These are phyloP conservation scores for Salminus brasiliensis DNA, from an alignment of 2,113 vertebrate species.

Conservation along the genomic window DNA sequence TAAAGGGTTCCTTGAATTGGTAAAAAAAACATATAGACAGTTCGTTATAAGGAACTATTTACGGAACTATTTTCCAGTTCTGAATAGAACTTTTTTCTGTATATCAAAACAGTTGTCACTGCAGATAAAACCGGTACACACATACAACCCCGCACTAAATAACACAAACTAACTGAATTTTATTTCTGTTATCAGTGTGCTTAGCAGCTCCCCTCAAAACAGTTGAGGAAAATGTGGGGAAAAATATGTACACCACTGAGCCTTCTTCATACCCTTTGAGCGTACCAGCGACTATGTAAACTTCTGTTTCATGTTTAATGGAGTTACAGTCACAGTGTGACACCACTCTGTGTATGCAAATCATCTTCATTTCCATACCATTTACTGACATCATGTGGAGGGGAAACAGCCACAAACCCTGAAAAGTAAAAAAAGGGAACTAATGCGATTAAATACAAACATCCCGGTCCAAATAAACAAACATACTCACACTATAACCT, in stretches of 20 bases:
- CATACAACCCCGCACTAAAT: no score
- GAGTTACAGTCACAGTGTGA: constrained; percentile 43
- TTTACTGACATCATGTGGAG: constrained; percentile 41
- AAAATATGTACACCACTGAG: background rate
- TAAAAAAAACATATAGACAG: no score
- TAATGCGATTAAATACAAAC: constrained; percentile 31
- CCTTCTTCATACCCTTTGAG: background rate
- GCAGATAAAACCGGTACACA: no score
- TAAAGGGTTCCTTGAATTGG: no score
- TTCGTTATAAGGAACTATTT: no score
- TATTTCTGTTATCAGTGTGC: no score
- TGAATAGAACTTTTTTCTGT: no score
- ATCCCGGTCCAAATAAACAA: constrained; percentile 18
- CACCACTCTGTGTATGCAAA: constrained; percentile 46
- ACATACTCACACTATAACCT: constrained; percentile 7
- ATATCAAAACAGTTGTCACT: no score
- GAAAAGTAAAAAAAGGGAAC: constrained; percentile 16
- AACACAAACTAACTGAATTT: no score
- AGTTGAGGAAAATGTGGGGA: no score
- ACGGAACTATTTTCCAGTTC: no score
- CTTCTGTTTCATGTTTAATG: constrained; percentile 38
- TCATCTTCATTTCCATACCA: constrained; percentile 47
- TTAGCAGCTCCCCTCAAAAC: constrained; percentile 6
- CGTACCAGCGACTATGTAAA: background rate
- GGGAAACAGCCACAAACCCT: constrained; percentile 34